Conservation (phyloP, 2,797 vertebrate genomes). For the Cossypha caffra region DNA sequence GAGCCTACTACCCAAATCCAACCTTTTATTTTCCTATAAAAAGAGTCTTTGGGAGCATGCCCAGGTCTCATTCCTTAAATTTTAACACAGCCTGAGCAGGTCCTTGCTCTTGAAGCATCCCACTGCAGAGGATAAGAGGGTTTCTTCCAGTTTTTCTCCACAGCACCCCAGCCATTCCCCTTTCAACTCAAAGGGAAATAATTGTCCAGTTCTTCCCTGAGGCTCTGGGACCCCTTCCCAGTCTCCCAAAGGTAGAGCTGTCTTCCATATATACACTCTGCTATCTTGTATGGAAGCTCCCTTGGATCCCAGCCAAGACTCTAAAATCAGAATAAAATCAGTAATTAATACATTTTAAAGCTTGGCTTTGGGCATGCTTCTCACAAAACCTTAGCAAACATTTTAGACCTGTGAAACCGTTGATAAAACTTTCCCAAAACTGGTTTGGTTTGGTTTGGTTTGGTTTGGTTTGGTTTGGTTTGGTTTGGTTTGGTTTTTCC, state of each 20-base stretch:
- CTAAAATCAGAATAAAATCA: background rate
- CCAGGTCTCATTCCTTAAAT: background rate
- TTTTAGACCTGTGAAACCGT: background rate
- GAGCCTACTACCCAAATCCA: background rate
- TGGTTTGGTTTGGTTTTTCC: background rate
- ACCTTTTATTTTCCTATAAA: background rate
- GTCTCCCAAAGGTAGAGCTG: background rate
- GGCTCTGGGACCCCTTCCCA: background rate
- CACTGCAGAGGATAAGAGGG: fast-evolving
- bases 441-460: background rate
- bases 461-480: background rate
- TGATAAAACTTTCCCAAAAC: background rate
- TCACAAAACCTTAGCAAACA: background rate
- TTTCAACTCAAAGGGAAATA: background rate
- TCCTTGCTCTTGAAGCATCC: background rate
- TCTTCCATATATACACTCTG: fast-evolving
- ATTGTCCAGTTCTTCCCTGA: background rate
- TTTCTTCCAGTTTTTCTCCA: background rate
- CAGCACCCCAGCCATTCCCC: background rate
- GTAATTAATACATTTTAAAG: background rate
- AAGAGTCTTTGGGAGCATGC: background rate
- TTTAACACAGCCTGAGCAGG: background rate
- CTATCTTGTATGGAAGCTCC: background rate
- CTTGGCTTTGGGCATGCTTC: background rate
- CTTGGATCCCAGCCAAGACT: background rate